Evolutionary conservation across 2,113 vertebrate species (phyloP).

Genomic region (Glareola pratincola): DNA sequence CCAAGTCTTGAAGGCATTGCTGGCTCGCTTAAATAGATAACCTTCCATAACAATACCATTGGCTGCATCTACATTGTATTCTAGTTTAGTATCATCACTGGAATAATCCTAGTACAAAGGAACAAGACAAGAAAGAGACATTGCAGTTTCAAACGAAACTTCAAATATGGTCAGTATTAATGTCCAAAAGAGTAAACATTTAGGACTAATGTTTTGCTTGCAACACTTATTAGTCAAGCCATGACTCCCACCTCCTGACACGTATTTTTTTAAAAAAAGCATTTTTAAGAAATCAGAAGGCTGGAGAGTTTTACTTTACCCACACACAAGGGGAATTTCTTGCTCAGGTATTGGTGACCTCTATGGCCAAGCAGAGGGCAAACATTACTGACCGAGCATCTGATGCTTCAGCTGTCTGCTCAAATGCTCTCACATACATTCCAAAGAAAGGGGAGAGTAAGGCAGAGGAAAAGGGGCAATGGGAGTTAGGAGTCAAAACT

Average conservation of each 20-base stretch:
- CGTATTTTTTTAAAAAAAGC: neutral
- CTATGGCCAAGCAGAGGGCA: neutral
- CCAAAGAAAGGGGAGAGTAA: neutral
- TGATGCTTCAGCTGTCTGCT: neutral
- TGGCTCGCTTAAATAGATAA: conserved; percentile 97
- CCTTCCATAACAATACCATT: conserved; percentile 98
- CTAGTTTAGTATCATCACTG: conserved; percentile 92
- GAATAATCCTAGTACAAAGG: conserved; percentile 86
- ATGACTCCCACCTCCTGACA: neutral
- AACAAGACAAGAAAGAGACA: conserved; percentile 12
- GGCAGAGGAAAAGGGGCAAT: neutral
- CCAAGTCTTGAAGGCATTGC: conserved; percentile 99
- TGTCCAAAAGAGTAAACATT: neutral
- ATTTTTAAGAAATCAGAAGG: neutral
- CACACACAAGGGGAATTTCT: neutral
- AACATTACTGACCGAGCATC: neutral
- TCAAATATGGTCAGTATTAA: neutral
- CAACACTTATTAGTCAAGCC: neutral
- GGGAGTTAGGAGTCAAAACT: neutral
- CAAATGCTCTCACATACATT: neutral
- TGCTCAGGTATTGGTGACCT: neutral
- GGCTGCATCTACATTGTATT: conserved; percentile 93
- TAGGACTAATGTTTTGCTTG: neutral
- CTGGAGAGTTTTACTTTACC: neutral
- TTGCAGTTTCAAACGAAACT: neutral